These are phyloP conservation scores for Phrynocephalus versicolor DNA, from an alignment of 2,113 vertebrate genomes.

Conservation along the genomic window DNA sequence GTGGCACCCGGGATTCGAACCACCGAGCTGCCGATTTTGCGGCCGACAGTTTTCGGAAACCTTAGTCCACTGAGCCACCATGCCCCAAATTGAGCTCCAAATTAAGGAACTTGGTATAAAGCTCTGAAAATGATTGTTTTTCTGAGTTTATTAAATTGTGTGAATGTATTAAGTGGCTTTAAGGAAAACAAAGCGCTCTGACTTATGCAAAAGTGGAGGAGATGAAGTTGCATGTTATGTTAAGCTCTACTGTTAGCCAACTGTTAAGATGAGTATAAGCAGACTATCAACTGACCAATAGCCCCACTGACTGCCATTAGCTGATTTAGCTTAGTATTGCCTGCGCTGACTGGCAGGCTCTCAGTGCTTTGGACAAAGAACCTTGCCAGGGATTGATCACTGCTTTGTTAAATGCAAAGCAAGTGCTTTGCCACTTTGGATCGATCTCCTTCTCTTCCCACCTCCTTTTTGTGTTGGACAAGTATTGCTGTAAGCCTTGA, in stretches of 20 bases:
- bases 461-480: neutral
- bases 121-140: neutral
- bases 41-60: no score
- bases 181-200: neutral
- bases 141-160: neutral
- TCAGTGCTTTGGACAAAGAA: neutral
- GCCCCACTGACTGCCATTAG: neutral
- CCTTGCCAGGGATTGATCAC: no score
- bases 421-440: neutral
- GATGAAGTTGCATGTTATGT: neutral
- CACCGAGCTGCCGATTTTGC: no score
- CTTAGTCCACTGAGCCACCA: no score
- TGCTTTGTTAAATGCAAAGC: neutral
- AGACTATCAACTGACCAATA: neutral
- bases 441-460: neutral
- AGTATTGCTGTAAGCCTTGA: neutral
- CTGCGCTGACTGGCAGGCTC: neutral
- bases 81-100: no score
- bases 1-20: no score
- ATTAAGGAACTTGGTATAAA: no score
- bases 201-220: neutral
- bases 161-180: neutral
- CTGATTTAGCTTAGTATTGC: neutral
- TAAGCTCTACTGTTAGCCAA: no score
- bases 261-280: no score